A percentile compares a stretch with the other conserved stretches of the same genome.
Conservation (phyloP, 2,888 invertebrate species). For the Calameuta idolon region DNA sequence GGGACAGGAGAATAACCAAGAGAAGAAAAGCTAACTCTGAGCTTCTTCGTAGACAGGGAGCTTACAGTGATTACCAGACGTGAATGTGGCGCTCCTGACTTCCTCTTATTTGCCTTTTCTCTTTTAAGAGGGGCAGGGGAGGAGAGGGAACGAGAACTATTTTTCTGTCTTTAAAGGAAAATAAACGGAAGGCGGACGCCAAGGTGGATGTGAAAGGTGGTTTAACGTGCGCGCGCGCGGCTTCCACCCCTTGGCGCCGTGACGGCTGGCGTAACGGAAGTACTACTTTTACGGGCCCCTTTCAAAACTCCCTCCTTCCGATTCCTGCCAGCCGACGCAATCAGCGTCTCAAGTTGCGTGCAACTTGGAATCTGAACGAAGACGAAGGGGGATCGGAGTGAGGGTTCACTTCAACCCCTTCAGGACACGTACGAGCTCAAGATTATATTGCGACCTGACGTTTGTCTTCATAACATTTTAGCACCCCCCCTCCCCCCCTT, state of each 20-base stretch:
- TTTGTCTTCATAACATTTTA: not conserved
- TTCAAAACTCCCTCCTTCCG: constrained; percentile 38
- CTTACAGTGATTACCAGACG: not conserved
- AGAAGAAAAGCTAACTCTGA: not conserved
- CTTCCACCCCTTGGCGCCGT: constrained; percentile 49
- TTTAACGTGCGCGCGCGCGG: constrained; percentile 11
- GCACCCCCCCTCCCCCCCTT: not conserved
- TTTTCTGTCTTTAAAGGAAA: constrained; percentile 52
- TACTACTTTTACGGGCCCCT: constrained; percentile 61
- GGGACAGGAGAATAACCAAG: not conserved
- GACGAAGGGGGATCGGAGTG: constrained; percentile 30
- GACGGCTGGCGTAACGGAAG: constrained; percentile 61
- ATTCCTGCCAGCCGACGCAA: constrained; percentile 45
- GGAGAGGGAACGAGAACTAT: constrained; percentile 40
- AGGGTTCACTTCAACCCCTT: constrained; percentile 30
- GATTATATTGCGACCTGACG: constrained; percentile 4
- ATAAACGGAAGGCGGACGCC: constrained; percentile 40
- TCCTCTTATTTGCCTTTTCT: not conserved
- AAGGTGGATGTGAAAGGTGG: constrained; percentile 4
- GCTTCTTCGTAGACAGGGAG: not conserved
- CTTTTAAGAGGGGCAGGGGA: constrained; percentile 9
- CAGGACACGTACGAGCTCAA: constrained; percentile 6
- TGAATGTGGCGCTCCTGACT: not conserved
- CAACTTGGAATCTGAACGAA: constrained; percentile 29
- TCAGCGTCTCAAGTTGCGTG: constrained; percentile 60